phyloP scores from a whole-genome alignment of 2,888 invertebrate genomes.

The Luffia ferchaultella region DNA sequence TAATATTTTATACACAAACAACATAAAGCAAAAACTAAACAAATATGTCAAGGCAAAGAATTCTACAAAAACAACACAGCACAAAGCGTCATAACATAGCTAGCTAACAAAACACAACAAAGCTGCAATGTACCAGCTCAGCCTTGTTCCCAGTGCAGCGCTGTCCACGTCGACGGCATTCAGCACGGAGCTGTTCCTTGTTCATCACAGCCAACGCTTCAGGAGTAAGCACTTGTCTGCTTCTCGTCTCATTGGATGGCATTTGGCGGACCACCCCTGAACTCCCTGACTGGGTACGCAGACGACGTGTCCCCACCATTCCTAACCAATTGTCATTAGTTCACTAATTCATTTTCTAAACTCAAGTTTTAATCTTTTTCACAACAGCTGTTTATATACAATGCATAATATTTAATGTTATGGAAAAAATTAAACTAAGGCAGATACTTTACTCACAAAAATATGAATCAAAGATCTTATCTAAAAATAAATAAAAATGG shows the following conservation, averaged over 20 bases:
- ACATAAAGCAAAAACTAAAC: no score
- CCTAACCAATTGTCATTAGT: conserved; percentile 22
- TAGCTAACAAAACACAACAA: conserved; percentile 21
- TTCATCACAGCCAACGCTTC: conserved; percentile 67
- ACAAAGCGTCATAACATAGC: conserved; percentile 37
- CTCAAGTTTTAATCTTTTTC: no score
- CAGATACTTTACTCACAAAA: no score
- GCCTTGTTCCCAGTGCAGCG: conserved; percentile 74
- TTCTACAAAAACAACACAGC: neutral
- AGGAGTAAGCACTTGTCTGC: conserved; percentile 48
- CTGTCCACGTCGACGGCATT: conserved; percentile 74
- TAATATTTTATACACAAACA: no score
- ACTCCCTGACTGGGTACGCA: conserved; percentile 48
- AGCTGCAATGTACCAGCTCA: conserved; percentile 67
- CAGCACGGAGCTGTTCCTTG: conserved; percentile 73
- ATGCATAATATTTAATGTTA: no score
- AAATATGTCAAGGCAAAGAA: no score
- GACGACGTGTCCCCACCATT: conserved; percentile 52
- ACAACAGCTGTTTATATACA: no score
- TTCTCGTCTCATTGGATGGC: conserved; percentile 46
- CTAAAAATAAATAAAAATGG: no score
- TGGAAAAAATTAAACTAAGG: no score
- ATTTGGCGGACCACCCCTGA: conserved; percentile 49
- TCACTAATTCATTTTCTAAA: conserved; percentile 20
- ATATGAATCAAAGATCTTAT: no score